Evolutionary conservation across 1,140 invertebrate species (phyloP).

Genomic region (Drosophila carrolli): DNA sequence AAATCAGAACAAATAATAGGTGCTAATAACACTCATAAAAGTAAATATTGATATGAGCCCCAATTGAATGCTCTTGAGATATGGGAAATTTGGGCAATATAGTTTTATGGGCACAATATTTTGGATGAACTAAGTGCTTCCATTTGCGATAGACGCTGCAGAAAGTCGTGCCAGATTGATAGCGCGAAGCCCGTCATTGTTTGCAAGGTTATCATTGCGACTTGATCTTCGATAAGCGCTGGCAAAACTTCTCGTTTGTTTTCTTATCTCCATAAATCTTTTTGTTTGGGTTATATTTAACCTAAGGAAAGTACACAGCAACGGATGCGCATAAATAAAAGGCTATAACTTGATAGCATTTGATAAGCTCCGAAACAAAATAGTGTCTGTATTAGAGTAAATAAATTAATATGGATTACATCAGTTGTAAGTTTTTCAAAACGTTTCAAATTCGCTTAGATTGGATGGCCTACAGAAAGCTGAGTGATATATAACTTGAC

Average conservation of each 20-base stretch:
- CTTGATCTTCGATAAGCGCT: conserved; percentile 35
- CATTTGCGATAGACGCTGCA: conserved; percentile 10
- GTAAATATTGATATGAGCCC: neutral
- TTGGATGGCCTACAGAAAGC: neutral
- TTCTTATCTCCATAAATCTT: conserved; percentile 50
- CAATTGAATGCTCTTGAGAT: neutral
- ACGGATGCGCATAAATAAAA: conserved; percentile 39
- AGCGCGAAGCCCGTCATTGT: conserved; percentile 2
- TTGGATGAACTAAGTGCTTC: neutral
- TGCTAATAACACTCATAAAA: too few species aligned
- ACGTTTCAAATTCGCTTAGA: neutral
- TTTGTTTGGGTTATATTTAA: conserved; percentile 22
- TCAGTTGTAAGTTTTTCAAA: neutral
- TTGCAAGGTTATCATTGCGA: conserved; percentile 38
- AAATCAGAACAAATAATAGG: too few species aligned
- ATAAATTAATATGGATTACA: conserved; percentile 15
- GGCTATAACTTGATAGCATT: neutral
- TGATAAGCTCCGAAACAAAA: conserved; percentile 23
- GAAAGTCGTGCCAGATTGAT: conserved; percentile 10
- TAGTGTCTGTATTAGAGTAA: neutral
- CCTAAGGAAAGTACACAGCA: conserved; percentile 37
- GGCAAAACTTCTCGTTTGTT: conserved; percentile 16
- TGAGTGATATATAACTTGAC: neutral
- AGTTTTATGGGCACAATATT: conserved; percentile 1
- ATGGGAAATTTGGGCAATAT: neutral